Conservation (phyloP, 2,113 vertebrate genomes). For the Misgurnus mizolepis region DNA sequence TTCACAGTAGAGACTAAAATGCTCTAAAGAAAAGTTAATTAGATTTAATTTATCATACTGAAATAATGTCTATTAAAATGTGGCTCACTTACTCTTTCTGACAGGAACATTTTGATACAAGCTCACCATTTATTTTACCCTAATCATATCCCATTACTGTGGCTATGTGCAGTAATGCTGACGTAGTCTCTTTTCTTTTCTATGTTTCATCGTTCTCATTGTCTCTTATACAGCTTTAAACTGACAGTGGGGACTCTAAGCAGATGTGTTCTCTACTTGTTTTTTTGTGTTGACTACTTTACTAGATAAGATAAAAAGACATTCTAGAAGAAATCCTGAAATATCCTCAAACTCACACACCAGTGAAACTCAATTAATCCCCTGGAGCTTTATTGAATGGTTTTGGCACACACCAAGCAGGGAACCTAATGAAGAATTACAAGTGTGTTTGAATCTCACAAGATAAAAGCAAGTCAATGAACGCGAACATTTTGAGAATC, state of each 20-base stretch:
- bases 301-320: conserved; percentile 14
- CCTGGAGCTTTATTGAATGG: conserved; percentile 1
- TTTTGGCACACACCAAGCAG: conserved; percentile 24
- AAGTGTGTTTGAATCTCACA: neutral
- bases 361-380: conserved; percentile 1
- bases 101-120: neutral
- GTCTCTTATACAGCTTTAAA: neutral
- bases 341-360: conserved; percentile 21
- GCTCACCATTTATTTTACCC: conserved; percentile 16
- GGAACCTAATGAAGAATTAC: conserved; percentile 8
- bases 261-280: neutral
- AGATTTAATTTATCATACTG: conserved; percentile 5
- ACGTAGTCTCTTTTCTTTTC: conserved; percentile 9
- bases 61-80: neutral
- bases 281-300: conserved; percentile 11
- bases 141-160: conserved; percentile 26
- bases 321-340: neutral
- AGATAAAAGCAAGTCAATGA: conserved; percentile 16
- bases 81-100: neutral
- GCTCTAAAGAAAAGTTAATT: neutral
- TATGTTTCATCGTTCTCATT: conserved; percentile 23
- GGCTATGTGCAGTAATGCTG: conserved; percentile 12
- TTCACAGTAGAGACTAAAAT: neutral
- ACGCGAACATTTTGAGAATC: neutral
- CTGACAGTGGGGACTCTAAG: conserved; percentile 29